Base-by-base conservation (phyloP, 2,113 vertebrate species). In the Salvator merianae region DNA sequence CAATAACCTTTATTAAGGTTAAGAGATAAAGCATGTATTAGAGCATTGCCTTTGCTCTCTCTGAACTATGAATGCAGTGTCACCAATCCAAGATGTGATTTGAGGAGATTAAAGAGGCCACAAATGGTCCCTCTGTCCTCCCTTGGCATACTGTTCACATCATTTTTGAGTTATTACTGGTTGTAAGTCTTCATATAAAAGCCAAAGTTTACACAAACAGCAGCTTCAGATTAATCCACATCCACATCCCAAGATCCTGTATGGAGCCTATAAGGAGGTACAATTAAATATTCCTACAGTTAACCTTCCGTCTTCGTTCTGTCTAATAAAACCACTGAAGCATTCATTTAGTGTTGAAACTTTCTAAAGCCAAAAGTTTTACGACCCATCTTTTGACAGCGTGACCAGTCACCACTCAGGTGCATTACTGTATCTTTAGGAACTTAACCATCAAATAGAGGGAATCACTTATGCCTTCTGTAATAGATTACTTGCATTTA, bases 341-440 rank as follows among this genome's bases (percentile, higher is more conserved):
- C 38, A 55, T 59, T 13, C 7, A 62, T 59, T 10, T 43, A 62
- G 43, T 30, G 16, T 62, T 59, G 5, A 34, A 36, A 3, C 36
- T 47, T 72, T 72, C 7, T 20, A 20, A 5, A 63, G 22, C 14
- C 76, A 30, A 47, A 63, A 1, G 22, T 79, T 79, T 32, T 79
- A 63, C 59, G 71, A 72, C 30, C 72, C 62, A 72, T 84, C 43
- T 14, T 40, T 34, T 2, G 30, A 34, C 47, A 55, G 34, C 59
- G 36, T 84, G 68, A 47, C 66, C 76, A 79, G 14, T 73, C 24
- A 18, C 53, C 79, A 87, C 79, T 75, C 1, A 89, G 88, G 20
- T 75, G 65, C 86, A 90, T 81, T 7, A 87, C 2, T 78, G 79
- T 62, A 36, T 77, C 32, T 83, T n/a, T 40, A 83, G 77, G 77